Evolutionary conservation across 2,797 vertebrate species (phyloP).

Genomic region (Parauchenoglanis punctatus): DNA sequence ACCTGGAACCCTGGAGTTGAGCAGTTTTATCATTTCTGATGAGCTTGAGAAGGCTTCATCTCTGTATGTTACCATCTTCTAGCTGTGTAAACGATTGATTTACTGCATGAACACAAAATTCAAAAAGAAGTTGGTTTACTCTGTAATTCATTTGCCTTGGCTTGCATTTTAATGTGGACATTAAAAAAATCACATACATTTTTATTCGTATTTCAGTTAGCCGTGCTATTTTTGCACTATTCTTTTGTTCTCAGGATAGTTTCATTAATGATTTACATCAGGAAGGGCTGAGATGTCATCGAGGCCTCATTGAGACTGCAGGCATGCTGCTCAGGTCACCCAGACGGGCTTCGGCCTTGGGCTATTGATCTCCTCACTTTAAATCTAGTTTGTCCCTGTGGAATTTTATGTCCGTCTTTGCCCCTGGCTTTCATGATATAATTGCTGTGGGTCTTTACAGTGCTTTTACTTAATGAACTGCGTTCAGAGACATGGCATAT

Average conservation of each 20-base stretch:
- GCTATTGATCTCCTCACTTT: background rate
- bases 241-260: background rate
- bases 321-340: background rate
- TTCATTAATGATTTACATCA: background rate
- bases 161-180: background rate
- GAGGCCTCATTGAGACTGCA: background rate
- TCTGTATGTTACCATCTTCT: background rate
- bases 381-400: background rate
- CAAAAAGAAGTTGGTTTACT: background rate
- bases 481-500: background rate
- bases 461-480: conserved; percentile 14
- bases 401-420: background rate
- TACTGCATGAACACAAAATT: background rate
- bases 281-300: background rate
- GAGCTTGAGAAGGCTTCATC: background rate
- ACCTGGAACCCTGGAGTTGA: background rate
- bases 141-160: background rate
- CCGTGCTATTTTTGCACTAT: background rate
- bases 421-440: background rate
- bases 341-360: background rate
- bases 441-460: conserved; percentile 8
- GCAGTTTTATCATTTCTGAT: background rate
- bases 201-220: background rate
- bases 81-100: background rate
- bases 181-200: background rate